Evolutionary conservation across 1,140 invertebrate genomes (phyloP).

Genomic region (Idris sp.): DNA sequence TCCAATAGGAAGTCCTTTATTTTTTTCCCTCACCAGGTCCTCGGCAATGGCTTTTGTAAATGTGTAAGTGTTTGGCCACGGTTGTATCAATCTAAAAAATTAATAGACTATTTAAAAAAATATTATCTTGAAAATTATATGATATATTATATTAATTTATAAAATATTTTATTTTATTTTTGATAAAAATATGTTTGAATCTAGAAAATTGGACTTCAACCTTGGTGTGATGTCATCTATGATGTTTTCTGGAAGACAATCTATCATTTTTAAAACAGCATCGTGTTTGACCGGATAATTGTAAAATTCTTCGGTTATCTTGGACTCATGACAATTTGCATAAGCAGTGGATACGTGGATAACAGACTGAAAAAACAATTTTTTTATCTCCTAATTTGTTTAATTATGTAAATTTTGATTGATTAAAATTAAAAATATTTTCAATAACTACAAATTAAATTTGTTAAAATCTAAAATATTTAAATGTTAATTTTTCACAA

Average conservation of each 20-base stretch:
- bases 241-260: slow-evolving; percentile 79
- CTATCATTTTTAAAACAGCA: slow-evolving; percentile 79
- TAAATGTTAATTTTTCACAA: too few relatives aligned
- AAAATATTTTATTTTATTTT: too few relatives aligned
- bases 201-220: slow-evolving; percentile 66
- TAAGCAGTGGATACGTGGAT: slow-evolving; percentile 86
- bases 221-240: slow-evolving; percentile 78
- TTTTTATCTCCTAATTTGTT: too few relatives aligned
- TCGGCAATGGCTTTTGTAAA: slow-evolving; percentile 87
- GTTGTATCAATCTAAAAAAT: slow-evolving; percentile 77
- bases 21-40: slow-evolving; percentile 79
- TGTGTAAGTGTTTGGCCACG: slow-evolving; percentile 86
- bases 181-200: too few relatives aligned
- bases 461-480: too few relatives aligned
- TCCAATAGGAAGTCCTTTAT: slow-evolving; percentile 81
- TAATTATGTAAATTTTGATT: too few relatives aligned
- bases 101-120: background rate
- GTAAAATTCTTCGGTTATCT: slow-evolving; percentile 84
- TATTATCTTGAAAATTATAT: background rate
- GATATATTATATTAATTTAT: too few relatives aligned
- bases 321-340: slow-evolving; percentile 81
- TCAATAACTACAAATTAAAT: too few relatives aligned
- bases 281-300: slow-evolving; percentile 82
- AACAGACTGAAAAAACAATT: slow-evolving; percentile 75
- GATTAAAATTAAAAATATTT: too few relatives aligned